Conservation (phyloP, 1,140 invertebrate species). For the Leptoteleia sp. region DNA sequence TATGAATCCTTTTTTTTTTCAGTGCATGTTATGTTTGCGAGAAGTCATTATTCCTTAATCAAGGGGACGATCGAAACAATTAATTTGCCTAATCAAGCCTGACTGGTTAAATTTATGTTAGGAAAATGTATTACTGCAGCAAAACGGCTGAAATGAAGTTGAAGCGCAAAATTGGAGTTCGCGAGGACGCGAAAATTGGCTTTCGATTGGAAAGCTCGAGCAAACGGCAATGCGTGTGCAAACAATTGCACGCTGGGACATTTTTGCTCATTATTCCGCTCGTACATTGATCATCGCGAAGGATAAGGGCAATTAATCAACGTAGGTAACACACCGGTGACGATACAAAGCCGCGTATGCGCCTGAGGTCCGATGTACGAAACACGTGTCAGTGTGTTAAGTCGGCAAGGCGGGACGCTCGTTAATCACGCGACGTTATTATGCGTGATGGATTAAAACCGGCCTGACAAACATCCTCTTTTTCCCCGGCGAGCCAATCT, state of each 20-base stretch:
- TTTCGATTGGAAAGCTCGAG: background rate
- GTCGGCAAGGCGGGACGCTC: constrained; percentile 62
- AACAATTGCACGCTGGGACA: constrained; percentile 39
- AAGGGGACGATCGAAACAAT: too few species aligned
- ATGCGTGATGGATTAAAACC: constrained; percentile 74
- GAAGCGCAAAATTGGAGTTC: background rate
- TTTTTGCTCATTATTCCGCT: constrained; percentile 30
- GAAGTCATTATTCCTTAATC: too few species aligned
- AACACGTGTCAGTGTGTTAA: constrained; percentile 70
- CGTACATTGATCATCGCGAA: constrained; percentile 59
- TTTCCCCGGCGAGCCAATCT: constrained; percentile 28
- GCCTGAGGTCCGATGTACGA: constrained; percentile 55
- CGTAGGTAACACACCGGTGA: constrained; percentile 45
- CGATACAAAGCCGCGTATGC: constrained; percentile 57
- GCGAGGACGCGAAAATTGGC: constrained; percentile 9
- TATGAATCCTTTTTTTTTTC: too few species aligned
- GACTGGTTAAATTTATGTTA: too few species aligned
- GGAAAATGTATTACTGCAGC: too few species aligned
- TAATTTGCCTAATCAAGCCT: too few species aligned
- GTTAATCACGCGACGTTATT: constrained; percentile 70
- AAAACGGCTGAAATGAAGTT: background rate
- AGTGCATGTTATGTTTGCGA: too few species aligned
- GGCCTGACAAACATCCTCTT: constrained; percentile 42
- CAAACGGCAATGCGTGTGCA: constrained; percentile 13
- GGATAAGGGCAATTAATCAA: constrained; percentile 64